These are phyloP conservation scores for Epizoanthus rinbou DNA, from an alignment of 92 coral and sea anemone species.

Conservation along the genomic window DNA sequence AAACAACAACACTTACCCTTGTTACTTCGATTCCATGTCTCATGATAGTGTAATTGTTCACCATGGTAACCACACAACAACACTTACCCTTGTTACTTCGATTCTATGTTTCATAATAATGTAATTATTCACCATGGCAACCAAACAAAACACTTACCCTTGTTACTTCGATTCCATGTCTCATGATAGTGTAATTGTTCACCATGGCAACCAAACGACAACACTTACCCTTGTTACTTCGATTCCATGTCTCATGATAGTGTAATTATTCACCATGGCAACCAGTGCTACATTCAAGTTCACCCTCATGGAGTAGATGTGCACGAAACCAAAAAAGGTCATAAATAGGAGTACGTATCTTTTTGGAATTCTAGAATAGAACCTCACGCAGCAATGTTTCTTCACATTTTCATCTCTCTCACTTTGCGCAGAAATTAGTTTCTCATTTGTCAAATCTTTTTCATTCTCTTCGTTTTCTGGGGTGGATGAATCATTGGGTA, in stretches of 20 bases:
- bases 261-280: constrained; percentile 96
- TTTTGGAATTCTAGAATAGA: constrained; percentile 72
- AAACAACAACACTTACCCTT: constrained; percentile 56
- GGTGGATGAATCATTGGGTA: constrained; percentile 4
- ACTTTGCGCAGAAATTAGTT: background rate
- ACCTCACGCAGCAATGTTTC: constrained; percentile 7
- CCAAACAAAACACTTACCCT: constrained; percentile 65
- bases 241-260: constrained; percentile 70
- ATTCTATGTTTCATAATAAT: constrained; percentile 72
- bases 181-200: constrained; percentile 75
- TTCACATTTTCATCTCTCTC: background rate
- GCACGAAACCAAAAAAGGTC: constrained; percentile 92
- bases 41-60: constrained; percentile 77
- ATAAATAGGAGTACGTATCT: constrained; percentile 82
- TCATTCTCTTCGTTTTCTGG: background rate
- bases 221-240: constrained; percentile 61
- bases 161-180: constrained; percentile 65
- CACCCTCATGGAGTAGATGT: constrained; percentile 93
- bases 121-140: constrained; percentile 96
- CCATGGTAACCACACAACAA: constrained; percentile 97
- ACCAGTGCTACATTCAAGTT: constrained; percentile 93
- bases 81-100: constrained; percentile 61
- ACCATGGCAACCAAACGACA: constrained; percentile 88
- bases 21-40: constrained; percentile 68
- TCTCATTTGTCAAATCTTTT: background rate